Percentiles rank a stretch among this genome's conserved stretches.
Conservation (phyloP, 2,888 invertebrate genomes). For the Stenolophus ochropezus region DNA sequence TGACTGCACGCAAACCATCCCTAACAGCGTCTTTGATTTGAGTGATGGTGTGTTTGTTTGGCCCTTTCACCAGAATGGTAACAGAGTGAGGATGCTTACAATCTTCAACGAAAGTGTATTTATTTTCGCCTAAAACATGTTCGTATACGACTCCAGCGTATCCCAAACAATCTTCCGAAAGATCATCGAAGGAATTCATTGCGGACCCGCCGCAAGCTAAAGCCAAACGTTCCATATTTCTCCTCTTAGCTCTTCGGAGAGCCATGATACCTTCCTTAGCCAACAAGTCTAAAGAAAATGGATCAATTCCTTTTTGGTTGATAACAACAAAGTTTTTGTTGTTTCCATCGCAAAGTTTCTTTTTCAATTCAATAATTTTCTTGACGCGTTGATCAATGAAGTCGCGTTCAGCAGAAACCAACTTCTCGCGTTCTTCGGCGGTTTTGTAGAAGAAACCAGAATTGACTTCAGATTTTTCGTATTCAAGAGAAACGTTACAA, state of each 20-base stretch:
- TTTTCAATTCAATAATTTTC: conserved; percentile 95
- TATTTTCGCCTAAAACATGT: conserved; percentile 97
- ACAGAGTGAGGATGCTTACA: conserved; percentile 97
- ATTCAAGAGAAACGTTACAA: conserved; percentile 99
- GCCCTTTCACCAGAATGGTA: conserved; percentile 96
- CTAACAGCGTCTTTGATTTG: conserved; percentile 98
- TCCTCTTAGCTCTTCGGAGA: conserved; percentile 95
- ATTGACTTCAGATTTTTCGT: conserved; percentile 98
- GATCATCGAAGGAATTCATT: conserved; percentile 95
- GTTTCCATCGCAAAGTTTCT: conserved; percentile 91
- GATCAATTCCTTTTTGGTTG: conserved; percentile 99
- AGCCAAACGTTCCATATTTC: conserved; percentile 98
- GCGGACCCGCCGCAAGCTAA: conserved; percentile 97
- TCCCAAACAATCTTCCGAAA: conserved; percentile 92
- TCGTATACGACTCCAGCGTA: conserved; percentile 96
- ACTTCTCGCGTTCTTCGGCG: conserved; percentile 95
- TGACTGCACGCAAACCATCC: conserved; percentile 96
- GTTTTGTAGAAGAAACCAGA: conserved; percentile 99
- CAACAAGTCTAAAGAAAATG: conserved; percentile 94
- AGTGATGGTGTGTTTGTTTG: conserved; percentile 94
- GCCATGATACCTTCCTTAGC: conserved; percentile 98
- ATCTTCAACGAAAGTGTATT: conserved; percentile 97
- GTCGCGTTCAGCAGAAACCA: conserved; percentile 94
- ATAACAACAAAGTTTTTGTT: conserved; percentile 95
- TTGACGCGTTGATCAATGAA: conserved; percentile 96